Evolutionary conservation across 2,888 invertebrate species (phyloP).

Genomic region (Villa cingulata): DNA sequence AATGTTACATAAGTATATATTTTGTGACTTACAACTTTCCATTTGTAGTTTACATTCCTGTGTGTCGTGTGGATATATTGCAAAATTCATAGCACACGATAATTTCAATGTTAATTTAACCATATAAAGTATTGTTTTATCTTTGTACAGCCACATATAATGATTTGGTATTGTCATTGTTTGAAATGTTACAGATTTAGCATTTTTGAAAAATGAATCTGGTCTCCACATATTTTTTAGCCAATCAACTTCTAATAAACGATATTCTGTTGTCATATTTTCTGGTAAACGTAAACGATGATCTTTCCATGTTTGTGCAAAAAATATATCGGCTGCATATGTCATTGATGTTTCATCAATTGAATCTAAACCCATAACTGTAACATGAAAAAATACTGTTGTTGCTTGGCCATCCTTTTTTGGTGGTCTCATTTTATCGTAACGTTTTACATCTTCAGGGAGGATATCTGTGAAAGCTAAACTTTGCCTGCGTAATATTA

Average conservation of each 20-base stretch:
- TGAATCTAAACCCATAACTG: conserved; percentile 89
- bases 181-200: conserved; percentile 84
- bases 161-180: conserved; percentile 93
- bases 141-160: conserved; percentile 81
- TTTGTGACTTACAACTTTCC: conserved; percentile 68
- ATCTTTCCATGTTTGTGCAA: conserved; percentile 89
- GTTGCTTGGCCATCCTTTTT: conserved; percentile 81
- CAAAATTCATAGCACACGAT: conserved; percentile 89
- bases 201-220: conserved; percentile 88
- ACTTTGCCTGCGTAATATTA: too few species aligned
- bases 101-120: conserved; percentile 71
- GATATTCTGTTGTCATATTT: conserved; percentile 86
- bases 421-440: conserved; percentile 88
- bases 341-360: conserved; percentile 95
- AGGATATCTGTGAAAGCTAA: conserved; percentile 71
- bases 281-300: conserved; percentile 72
- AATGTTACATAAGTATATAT: background rate
- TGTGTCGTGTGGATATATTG: conserved; percentile 87
- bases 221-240: conserved; percentile 87
- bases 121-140: conserved; percentile 74
- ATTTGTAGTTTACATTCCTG: conserved; percentile 89
- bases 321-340: conserved; percentile 83
- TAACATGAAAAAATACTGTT: conserved; percentile 80
- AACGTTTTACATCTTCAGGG: conserved; percentile 72
- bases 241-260: conserved; percentile 78